These are phyloP conservation scores for Podarcis cretensis DNA, from an alignment of 2,113 vertebrate genomes.

Conservation along the genomic window DNA sequence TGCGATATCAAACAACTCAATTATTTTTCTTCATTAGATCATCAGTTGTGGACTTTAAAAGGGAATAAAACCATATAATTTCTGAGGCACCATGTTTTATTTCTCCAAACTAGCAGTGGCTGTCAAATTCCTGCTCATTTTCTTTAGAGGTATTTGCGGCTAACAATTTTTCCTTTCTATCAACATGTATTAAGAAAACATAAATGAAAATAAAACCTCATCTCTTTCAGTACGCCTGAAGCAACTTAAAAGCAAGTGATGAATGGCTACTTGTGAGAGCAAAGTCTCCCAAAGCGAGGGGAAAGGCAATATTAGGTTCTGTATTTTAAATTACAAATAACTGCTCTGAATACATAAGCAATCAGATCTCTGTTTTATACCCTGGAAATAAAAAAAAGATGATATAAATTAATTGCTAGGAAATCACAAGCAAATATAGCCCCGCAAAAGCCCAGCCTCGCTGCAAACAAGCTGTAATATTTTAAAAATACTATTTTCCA, in stretches of 20 bases:
- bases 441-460: constrained; percentile 37
- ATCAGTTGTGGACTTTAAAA: neutral
- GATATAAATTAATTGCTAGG: constrained; percentile 64
- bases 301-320: constrained; percentile 62
- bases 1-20: neutral
- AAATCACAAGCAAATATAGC: constrained; percentile 56
- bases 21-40: constrained; percentile 27
- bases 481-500: constrained; percentile 58
- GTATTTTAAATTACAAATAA: constrained; percentile 71
- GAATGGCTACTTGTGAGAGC: constrained; percentile 65
- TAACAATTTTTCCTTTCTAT: constrained; percentile 50
- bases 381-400: constrained; percentile 42
- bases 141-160: constrained; percentile 19
- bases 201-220: constrained; percentile 48
- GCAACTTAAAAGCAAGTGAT: constrained; percentile 70
- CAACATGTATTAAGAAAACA: constrained; percentile 65
- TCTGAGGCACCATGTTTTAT: neutral
- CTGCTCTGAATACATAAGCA: constrained; percentile 64
- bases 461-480: constrained; percentile 48
- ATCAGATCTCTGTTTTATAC: constrained; percentile 59
- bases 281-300: constrained; percentile 55
- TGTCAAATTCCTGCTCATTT: constrained; percentile 35
- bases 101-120: constrained; percentile 32
- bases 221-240: constrained; percentile 54
- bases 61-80: neutral